Percentiles rank a stretch among this genome's conserved stretches.
Evolutionary conservation across 2,888 invertebrate genomes (phyloP).

Genomic region (Polymixis lichenea): DNA sequence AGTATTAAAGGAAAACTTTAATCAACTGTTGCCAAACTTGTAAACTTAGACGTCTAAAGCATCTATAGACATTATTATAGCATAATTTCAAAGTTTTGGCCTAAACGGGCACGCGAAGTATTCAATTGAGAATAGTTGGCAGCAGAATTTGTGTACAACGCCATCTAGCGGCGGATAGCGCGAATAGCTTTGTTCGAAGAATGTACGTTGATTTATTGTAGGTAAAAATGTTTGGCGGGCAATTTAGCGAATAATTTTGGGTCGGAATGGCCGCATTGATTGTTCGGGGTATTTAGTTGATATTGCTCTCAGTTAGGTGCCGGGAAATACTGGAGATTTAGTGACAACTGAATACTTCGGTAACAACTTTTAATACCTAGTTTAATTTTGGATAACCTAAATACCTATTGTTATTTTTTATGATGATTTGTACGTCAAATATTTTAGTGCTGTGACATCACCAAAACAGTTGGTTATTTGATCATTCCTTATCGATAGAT

Average conservation of each 20-base stretch:
- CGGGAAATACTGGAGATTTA: not conserved
- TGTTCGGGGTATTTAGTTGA: conserved; percentile 42
- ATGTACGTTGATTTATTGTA: conserved; percentile 70
- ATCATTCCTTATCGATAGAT: not conserved
- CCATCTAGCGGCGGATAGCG: conserved; percentile 81
- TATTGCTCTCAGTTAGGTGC: conserved; percentile 14
- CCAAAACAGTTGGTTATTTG: not conserved
- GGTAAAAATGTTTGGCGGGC: conserved; percentile 60
- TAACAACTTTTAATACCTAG: too few species aligned
- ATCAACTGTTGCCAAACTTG: conserved; percentile 76
- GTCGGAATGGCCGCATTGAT: conserved; percentile 57
- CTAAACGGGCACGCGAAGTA: conserved; percentile 66
- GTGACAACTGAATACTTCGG: not conserved
- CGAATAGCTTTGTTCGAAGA: conserved; percentile 60
- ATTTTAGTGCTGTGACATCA: not conserved
- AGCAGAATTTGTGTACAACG: conserved; percentile 73
- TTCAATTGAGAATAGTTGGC: conserved; percentile 74
- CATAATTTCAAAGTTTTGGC: conserved; percentile 80
- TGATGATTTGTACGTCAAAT: too few species aligned
- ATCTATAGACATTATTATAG: conserved; percentile 74
- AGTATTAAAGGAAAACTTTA: conserved; percentile 71
- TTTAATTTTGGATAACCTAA: too few species aligned
- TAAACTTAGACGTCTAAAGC: conserved; percentile 67
- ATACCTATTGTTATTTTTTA: too few species aligned
- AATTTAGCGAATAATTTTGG: conserved; percentile 56